Percentiles rank a stretch among this genome's conserved stretches.
Conservation (phyloP, 2,113 vertebrate genomes). For the Porphyrio hochstetteri region DNA sequence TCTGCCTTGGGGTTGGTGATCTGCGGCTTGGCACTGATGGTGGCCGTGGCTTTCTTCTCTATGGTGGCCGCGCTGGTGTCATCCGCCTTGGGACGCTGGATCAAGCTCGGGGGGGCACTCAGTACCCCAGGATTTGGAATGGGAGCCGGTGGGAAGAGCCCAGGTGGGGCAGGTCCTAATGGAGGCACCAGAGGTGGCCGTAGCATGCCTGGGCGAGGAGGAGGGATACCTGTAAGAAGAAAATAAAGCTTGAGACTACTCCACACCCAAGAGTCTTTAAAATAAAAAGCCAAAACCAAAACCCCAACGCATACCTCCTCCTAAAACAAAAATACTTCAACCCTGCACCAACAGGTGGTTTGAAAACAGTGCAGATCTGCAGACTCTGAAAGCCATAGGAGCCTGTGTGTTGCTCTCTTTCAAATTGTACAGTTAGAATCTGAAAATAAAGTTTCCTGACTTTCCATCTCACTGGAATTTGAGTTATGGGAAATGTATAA, state of each 20-base stretch:
- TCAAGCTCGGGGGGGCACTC: conserved; percentile 93
- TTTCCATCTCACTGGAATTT: background rate
- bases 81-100: conserved; percentile 90
- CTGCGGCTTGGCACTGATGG: conserved; percentile 97
- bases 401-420: background rate
- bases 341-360: background rate
- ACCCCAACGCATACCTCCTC: too few species aligned
- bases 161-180: conserved; percentile 82
- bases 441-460: background rate
- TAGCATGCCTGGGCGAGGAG: conserved; percentile 91
- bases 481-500: background rate
- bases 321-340: background rate
- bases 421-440: background rate
- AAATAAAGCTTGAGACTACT: background rate
- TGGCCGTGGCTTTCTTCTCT: conserved; percentile 88
- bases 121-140: conserved; percentile 88
- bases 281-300: background rate
- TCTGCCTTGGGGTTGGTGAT: conserved; percentile 98
- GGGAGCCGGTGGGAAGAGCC: conserved; percentile 89
- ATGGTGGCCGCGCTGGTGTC: conserved; percentile 83
- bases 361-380: background rate
- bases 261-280: background rate
- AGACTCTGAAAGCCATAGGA: background rate
- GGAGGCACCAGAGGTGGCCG: conserved; percentile 84
- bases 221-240: conserved; percentile 85